Base-by-base conservation (phyloP, 30 jellyfish, hydroid and myxozoan species). In the Cassiopea xamachana region DNA sequence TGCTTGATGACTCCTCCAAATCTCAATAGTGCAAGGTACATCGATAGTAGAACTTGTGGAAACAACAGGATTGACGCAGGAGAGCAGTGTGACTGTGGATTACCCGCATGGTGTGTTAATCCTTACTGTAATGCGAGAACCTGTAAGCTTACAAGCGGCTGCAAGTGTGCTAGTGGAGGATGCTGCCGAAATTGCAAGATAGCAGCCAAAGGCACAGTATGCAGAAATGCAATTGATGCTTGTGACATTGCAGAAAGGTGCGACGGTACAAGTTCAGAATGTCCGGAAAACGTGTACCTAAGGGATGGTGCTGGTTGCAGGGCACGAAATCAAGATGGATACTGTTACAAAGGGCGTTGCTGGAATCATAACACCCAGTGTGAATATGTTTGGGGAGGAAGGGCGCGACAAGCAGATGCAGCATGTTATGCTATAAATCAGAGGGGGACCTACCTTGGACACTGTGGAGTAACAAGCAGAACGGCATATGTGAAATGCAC, bases 81-180 rank as follows among this genome's bases (percentile, higher is more conserved):
- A 1, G 96, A 89, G 48, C 92, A 89, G 48, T 89, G 96, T 19
- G 96, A 89, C 85, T 89, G 96, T 51, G 96, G 96, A 6, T 46
- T 19, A 1, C 89, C 91, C 51, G 46, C 27, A 48, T 89, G 58
- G 60, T 89, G 96, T 60, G 49, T 27, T 43, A 89, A 89, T 77
- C 89, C 92, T 1, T 89, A 92, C 80, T 89, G 96, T 59, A 60
- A 89, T 60, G 79, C 96, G 9, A 43, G n/a, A 16, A 81, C 96
- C 73, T 89, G 96, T 60, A 89, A 79, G 60, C 69, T 89, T 48
- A 89, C 92, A 15, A 60, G 83, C 13, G 96, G 89, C 46, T 89
- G 89, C 1, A 87, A 89, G 27, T 89, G 96, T 75, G 74, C 76
- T 68, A 8, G 84, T 2, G 96, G 96, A 1, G 78, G 58, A 6